Evolutionary conservation across 2,888 invertebrate genomes (phyloP).

Genomic region (Ophioninae sp.): DNA sequence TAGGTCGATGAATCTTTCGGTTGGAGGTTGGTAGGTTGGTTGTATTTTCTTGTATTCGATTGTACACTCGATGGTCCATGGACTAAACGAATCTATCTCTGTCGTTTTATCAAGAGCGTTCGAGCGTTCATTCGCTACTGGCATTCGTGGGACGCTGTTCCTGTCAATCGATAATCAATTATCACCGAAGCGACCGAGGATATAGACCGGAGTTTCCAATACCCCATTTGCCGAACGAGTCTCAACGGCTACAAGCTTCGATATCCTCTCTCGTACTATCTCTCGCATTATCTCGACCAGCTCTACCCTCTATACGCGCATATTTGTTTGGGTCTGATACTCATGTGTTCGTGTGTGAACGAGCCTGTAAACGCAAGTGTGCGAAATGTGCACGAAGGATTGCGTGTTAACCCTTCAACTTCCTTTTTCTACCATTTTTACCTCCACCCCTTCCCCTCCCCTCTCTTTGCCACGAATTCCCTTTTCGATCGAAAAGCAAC

Average conservation of each 20-base stretch:
- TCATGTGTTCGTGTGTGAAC: not conserved
- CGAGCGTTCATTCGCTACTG: conserved; percentile 49
- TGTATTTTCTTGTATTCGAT: conserved; percentile 55
- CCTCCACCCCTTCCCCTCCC: not conserved
- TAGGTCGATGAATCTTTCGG: not conserved
- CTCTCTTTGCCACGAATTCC: not conserved
- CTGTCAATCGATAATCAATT: conserved; percentile 72
- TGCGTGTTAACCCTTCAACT: conserved; percentile 39
- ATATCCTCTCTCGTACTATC: conserved; percentile 50
- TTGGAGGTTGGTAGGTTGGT: conserved; percentile 2
- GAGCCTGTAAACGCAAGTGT: not conserved
- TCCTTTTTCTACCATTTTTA: conserved; percentile 15
- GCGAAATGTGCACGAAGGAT: conserved; percentile 27
- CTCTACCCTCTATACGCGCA: conserved; percentile 1
- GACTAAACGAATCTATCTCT: conserved; percentile 30
- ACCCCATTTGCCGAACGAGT: conserved; percentile 61
- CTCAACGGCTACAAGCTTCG: conserved; percentile 47
- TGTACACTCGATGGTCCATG: conserved; percentile 31
- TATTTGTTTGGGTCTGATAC: conserved; percentile 4
- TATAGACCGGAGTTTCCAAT: conserved; percentile 63
- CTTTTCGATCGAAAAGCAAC: conserved; percentile 42
- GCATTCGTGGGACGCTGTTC: conserved; percentile 46
- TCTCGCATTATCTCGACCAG: conserved; percentile 49
- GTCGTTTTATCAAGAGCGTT: conserved; percentile 51
- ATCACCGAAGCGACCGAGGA: conserved; percentile 65